Conservation (phyloP, 1,140 invertebrate species). For the Neocloeon triangulifer region DNA sequence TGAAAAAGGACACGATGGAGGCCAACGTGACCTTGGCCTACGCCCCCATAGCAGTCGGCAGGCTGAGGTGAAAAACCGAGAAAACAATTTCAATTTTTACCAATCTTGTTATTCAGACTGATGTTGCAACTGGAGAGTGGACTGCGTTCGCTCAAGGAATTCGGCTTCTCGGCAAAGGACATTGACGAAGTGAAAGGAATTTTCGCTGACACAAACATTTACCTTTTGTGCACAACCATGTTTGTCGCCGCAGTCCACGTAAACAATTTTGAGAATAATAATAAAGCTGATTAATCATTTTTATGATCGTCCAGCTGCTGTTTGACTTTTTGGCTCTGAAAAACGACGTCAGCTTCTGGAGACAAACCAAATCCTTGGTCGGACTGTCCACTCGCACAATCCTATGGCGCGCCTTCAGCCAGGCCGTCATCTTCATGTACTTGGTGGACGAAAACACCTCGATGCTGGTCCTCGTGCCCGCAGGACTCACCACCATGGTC, state of each 20-base stretch:
- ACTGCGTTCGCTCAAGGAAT: conserved; percentile 38
- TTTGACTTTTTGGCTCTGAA: conserved; percentile 96
- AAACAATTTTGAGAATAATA: conserved; percentile 24
- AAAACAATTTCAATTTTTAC: background rate
- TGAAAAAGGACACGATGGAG: conserved; percentile 27
- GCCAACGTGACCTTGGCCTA: conserved; percentile 34
- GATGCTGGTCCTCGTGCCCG: conserved; percentile 67
- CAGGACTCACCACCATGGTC: conserved; percentile 64
- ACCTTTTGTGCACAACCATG: conserved; percentile 78
- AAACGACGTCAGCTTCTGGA: conserved; percentile 94
- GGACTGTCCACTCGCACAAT: conserved; percentile 76
- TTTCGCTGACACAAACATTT: conserved; percentile 88
- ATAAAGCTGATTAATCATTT: too few species aligned
- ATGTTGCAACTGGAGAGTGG: conserved; percentile 59
- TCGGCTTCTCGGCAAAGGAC: conserved; percentile 85
- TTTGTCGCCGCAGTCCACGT: conserved; percentile 84
- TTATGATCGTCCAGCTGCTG: conserved; percentile 43
- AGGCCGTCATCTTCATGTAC: conserved; percentile 83
- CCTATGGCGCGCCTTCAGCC: conserved; percentile 82
- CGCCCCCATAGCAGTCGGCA: conserved; percentile 40
- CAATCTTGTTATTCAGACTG: conserved; percentile 18
- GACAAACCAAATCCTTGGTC: conserved; percentile 53
- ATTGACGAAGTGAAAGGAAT: conserved; percentile 91
- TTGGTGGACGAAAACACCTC: conserved; percentile 83
- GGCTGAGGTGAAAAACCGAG: conserved; percentile 21